A percentile compares a stretch with the other conserved stretches of the same genome.
These are phyloP conservation scores for Gymnogyps californianus DNA, from an alignment of 2,113 vertebrate genomes.

Conservation along the genomic window DNA sequence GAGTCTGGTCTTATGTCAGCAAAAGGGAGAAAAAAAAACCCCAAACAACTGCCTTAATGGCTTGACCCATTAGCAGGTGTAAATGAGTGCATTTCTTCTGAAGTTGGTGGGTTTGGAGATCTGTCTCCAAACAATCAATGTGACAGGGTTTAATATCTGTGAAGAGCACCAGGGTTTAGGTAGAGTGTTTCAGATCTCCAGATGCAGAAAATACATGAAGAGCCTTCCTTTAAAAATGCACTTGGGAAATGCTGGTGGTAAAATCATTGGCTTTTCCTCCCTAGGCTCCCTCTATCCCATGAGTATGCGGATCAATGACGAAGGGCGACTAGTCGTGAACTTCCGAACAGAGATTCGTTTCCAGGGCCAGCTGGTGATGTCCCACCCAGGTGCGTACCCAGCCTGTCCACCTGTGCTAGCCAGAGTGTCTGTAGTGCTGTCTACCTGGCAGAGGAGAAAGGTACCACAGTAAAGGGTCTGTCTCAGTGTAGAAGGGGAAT, in stretches of 20 bases:
- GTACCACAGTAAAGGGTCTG: not conserved
- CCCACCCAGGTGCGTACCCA: constrained; percentile 72
- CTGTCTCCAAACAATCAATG: not conserved
- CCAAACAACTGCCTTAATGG: not conserved
- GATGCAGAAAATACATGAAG: not conserved
- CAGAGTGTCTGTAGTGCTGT: not conserved
- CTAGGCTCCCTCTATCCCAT: constrained; percentile 78
- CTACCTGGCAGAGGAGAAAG: not conserved
- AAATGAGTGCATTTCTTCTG: not conserved
- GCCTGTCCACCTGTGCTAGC: not conserved
- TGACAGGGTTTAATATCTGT: not conserved
- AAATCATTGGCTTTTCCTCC: not conserved
- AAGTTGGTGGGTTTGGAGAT: not conserved
- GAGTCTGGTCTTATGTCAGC: not conserved
- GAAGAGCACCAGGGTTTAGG: not conserved
- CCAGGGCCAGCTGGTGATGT: constrained; percentile 78
- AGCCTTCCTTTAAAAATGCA: not conserved
- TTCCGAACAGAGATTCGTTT: constrained; percentile 77
- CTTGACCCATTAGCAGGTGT: not conserved
- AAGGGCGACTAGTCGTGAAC: constrained; percentile 76
- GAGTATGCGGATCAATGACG: constrained; percentile 76
- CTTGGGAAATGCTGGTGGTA: not conserved
- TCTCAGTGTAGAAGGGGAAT: not conserved
- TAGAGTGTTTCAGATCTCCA: not conserved
- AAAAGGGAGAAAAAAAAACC: not conserved